Evolutionary conservation across 2,888 invertebrate genomes (phyloP).

Genomic region (Sipunculus nudus): DNA sequence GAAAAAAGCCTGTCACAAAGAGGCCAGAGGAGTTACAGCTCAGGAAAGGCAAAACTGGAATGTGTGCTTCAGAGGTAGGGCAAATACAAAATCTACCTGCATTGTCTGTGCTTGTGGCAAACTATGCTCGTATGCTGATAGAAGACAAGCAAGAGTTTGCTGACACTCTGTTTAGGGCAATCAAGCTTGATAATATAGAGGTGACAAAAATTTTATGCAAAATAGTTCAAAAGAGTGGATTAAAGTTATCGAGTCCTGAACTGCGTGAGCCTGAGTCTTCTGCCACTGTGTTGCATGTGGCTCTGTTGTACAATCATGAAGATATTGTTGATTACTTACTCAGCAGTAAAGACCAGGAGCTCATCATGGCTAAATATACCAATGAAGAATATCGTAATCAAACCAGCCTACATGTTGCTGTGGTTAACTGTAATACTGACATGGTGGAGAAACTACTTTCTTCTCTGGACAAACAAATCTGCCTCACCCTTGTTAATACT

Average conservation of each 20-base stretch:
- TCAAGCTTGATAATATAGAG: constrained; percentile 39
- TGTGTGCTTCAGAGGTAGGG: constrained; percentile 30
- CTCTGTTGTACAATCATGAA: constrained; percentile 39
- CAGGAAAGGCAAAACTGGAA: constrained; percentile 23
- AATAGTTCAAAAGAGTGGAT: constrained; percentile 33
- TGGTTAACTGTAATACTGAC: constrained; percentile 35
- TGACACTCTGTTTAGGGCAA: constrained; percentile 38
- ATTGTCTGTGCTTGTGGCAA: constrained; percentile 33
- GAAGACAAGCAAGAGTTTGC: constrained; percentile 31
- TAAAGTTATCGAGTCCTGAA: constrained; percentile 28
- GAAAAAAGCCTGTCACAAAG: too few relatives aligned
- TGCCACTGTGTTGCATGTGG: constrained; percentile 40
- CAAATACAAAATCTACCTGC: constrained; percentile 7
- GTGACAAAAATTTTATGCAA: constrained; percentile 37
- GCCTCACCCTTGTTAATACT: constrained; percentile 32
- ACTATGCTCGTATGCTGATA: constrained; percentile 38
- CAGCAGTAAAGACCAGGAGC: constrained; percentile 23
- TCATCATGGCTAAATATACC: constrained; percentile 39
- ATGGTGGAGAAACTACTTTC: constrained; percentile 33
- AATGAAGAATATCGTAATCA: constrained; percentile 39
- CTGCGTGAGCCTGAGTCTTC: constrained; percentile 37
- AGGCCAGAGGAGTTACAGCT: too few relatives aligned
- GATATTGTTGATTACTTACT: constrained; percentile 33
- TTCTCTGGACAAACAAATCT: constrained; percentile 21
- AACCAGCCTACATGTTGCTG: constrained; percentile 40